A percentile compares a stretch with the other conserved stretches of the same genome.
phyloP scores from a whole-genome alignment of 2,888 invertebrate genomes.

The Apoderus coryli region DNA sequence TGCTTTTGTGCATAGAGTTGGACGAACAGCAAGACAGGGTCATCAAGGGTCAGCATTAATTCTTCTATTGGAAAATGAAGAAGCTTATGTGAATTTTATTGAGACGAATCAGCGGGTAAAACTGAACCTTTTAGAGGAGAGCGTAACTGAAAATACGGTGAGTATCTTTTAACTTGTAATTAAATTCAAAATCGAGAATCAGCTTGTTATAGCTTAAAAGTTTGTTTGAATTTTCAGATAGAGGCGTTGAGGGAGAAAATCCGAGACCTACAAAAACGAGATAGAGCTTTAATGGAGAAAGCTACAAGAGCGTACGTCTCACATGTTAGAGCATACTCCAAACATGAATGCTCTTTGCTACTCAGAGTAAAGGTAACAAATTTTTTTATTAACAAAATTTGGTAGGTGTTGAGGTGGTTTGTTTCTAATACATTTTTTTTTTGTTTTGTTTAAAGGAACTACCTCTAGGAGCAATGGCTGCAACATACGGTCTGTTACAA shows the following conservation, averaged over 20 bases:
- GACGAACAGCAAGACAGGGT: slow-evolving; percentile 87
- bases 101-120: slow-evolving; percentile 77
- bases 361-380: slow-evolving; percentile 57
- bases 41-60: slow-evolving; percentile 75
- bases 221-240: slow-evolving; percentile 18
- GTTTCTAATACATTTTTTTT: slow-evolving; percentile 6
- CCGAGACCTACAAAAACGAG: slow-evolving; percentile 48
- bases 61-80: slow-evolving; percentile 73
- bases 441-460: slow-evolving; percentile 42
- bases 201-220: slow-evolving; percentile 5
- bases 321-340: slow-evolving; percentile 82
- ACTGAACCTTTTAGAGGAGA: slow-evolving; percentile 35
- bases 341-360: slow-evolving; percentile 88
- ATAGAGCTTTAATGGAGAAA: slow-evolving; percentile 71
- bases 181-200: background rate
- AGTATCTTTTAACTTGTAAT: background rate
- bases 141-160: slow-evolving; percentile 19
- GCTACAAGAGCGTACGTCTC: slow-evolving; percentile 90
- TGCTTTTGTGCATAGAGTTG: slow-evolving; percentile 89
- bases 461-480: slow-evolving; percentile 69
- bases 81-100: slow-evolving; percentile 81
- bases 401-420: slow-evolving; percentile 3
- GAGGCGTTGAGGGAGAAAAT: slow-evolving; percentile 40
- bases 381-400: slow-evolving; percentile 2
- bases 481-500: slow-evolving; percentile 77